Conservation (phyloP, 2,113 vertebrate genomes). For the Erinaceus europaeus region DNA sequence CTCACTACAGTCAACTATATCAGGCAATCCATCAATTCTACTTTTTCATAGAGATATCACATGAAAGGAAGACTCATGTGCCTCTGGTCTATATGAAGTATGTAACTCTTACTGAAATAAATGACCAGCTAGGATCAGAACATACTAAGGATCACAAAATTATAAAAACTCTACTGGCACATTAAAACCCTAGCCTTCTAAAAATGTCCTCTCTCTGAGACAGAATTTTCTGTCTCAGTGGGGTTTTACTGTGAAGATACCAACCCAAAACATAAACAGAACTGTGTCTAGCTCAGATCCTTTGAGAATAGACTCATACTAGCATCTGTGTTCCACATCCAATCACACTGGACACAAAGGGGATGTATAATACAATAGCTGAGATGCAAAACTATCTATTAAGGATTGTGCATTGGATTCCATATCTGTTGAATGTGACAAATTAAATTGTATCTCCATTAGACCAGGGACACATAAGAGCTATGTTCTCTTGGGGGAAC, state of each 20-base stretch:
- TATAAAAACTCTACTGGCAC: neutral
- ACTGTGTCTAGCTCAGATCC: neutral
- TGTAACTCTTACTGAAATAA: neutral
- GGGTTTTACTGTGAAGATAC: neutral
- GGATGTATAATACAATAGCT: neutral
- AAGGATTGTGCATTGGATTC: slow-evolving; percentile 9
- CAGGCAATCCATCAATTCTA: neutral
- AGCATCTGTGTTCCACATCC: neutral
- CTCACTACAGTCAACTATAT: neutral
- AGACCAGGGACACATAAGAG: neutral
- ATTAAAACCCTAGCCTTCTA: neutral
- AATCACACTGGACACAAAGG: neutral
- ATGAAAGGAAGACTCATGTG: neutral
- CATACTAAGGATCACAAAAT: no score
- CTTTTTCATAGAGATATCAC: neutral
- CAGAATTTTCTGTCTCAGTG: neutral
- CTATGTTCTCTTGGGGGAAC: neutral
- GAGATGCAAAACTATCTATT: slow-evolving; percentile 28
- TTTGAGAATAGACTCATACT: neutral
- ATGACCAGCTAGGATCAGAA: no score
- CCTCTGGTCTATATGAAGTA: neutral
- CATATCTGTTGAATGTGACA: neutral
- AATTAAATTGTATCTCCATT: slow-evolving; percentile 37
- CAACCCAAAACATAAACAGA: neutral
- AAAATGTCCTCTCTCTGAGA: neutral